Conservation (phyloP, 1,140 invertebrate species). For the Drosophila fuyamai region DNA sequence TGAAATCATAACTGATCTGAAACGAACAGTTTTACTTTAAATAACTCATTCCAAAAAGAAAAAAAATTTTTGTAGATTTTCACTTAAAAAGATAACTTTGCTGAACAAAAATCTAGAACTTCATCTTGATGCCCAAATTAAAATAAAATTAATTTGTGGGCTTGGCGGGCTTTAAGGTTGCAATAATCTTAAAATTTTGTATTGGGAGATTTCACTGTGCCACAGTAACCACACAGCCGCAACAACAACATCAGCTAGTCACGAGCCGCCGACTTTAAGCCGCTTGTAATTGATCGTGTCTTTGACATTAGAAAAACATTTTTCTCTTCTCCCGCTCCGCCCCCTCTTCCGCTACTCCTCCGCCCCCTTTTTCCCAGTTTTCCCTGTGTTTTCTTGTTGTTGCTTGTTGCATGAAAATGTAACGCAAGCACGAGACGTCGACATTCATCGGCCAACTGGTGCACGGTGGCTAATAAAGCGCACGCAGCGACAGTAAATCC, state of each 20-base stretch:
- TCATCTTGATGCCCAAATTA: too few relatives aligned
- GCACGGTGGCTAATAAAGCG: slow-evolving; percentile 63
- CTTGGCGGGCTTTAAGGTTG: too few relatives aligned
- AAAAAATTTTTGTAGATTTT: too few relatives aligned
- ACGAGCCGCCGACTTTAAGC: slow-evolving; percentile 53
- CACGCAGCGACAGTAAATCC: slow-evolving; percentile 59
- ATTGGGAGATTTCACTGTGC: not conserved
- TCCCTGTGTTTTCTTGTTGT: slow-evolving; percentile 1
- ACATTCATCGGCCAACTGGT: slow-evolving; percentile 42
- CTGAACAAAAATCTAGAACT: too few relatives aligned
- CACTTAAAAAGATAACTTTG: too few relatives aligned
- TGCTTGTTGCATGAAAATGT: slow-evolving; percentile 49
- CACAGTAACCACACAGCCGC: slow-evolving; percentile 26
- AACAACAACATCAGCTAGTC: slow-evolving; percentile 37
- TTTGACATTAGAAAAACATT: slow-evolving; percentile 64
- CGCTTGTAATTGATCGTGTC: slow-evolving; percentile 65
- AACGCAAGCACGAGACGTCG: slow-evolving; percentile 43
- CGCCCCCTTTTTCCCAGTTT: not conserved
- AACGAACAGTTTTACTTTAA: too few relatives aligned
- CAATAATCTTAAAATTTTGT: too few relatives aligned
- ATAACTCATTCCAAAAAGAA: too few relatives aligned
- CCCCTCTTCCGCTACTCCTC: not conserved
- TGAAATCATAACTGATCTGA: too few relatives aligned
- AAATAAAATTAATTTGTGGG: too few relatives aligned
- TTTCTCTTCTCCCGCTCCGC: slow-evolving; percentile 4